Evolutionary conservation across 2,113 vertebrate genomes (phyloP).

Genomic region (Myiagra hebetior): DNA sequence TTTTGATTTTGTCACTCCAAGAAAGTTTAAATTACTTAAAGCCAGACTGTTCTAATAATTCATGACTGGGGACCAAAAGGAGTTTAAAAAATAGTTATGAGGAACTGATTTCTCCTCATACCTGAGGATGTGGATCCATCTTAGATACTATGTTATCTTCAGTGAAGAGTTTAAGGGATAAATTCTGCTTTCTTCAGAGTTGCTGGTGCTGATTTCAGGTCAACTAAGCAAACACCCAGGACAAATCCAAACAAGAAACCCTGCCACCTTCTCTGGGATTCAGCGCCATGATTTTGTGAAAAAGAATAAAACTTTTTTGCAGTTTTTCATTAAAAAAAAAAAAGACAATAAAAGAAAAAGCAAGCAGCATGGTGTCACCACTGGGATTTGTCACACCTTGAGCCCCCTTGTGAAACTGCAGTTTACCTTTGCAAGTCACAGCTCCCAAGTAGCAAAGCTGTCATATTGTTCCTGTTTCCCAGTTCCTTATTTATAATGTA

Average conservation of each 20-base stretch:
- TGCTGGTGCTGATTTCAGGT: not conserved
- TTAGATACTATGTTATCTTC: not conserved
- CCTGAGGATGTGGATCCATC: not conserved
- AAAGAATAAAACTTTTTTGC: not conserved
- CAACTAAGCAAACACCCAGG: not conserved
- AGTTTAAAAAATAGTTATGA: not conserved
- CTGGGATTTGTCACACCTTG: not conserved
- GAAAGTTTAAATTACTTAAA: not conserved
- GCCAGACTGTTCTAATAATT: conserved; percentile 22
- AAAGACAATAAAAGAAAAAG: not conserved
- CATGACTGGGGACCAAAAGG: conserved; percentile 14
- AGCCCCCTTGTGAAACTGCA: not conserved
- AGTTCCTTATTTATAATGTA: conserved; percentile 61
- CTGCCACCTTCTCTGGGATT: not conserved
- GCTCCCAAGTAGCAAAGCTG: not conserved
- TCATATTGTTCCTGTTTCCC: conserved; percentile 27
- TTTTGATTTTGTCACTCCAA: conserved; percentile 27
- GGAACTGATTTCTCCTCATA: not conserved
- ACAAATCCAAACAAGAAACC: not conserved
- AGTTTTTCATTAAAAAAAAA: not conserved
- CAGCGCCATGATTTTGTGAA: not conserved
- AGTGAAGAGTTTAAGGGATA: not conserved
- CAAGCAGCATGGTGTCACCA: not conserved
- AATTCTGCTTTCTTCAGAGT: not conserved
- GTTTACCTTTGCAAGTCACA: not conserved